Percentiles rank a stretch among this genome's conserved stretches.
These are phyloP conservation scores for Saccopteryx leptura DNA, from an alignment of 2,113 vertebrate species.

Conservation along the genomic window DNA sequence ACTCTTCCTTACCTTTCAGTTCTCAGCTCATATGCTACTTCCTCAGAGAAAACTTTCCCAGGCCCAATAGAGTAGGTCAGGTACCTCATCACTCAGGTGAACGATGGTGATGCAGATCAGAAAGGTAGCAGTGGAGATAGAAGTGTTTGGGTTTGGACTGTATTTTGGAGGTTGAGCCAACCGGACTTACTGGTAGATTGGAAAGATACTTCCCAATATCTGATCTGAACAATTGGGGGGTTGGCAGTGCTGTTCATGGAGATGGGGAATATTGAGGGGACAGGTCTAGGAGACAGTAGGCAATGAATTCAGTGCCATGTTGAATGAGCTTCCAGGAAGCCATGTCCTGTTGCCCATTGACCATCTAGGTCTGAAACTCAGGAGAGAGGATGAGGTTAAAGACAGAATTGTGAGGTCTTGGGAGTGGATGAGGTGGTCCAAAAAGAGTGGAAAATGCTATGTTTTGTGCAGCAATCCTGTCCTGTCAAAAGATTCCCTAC, in stretches of 20 bases:
- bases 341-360: not conserved
- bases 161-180: conserved; percentile 41
- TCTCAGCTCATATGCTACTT: conserved; percentile 9
- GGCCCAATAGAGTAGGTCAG: not conserved
- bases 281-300: not conserved
- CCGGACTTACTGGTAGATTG: not conserved
- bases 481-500: conserved; percentile 26
- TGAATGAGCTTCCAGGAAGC: not conserved
- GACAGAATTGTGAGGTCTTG: conserved; percentile 27
- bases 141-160: not conserved
- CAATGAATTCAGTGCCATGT: not conserved
- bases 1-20: not conserved
- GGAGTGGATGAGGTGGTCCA: not conserved
- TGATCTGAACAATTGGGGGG: not conserved
- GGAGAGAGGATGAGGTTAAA: not conserved
- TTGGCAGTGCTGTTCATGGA: not conserved
- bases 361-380: conserved; percentile 8
- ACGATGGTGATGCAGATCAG: not conserved
- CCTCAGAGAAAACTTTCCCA: conserved; percentile 26
- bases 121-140: not conserved
- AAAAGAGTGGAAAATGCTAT: conserved; percentile 11
- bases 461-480: not conserved
- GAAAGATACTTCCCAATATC: conserved; percentile 44
- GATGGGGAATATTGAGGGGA: conserved; percentile 4
- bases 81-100: not conserved